Conservation (phyloP, 2,797 vertebrate species). For the Brachymystax lenok region DNA sequence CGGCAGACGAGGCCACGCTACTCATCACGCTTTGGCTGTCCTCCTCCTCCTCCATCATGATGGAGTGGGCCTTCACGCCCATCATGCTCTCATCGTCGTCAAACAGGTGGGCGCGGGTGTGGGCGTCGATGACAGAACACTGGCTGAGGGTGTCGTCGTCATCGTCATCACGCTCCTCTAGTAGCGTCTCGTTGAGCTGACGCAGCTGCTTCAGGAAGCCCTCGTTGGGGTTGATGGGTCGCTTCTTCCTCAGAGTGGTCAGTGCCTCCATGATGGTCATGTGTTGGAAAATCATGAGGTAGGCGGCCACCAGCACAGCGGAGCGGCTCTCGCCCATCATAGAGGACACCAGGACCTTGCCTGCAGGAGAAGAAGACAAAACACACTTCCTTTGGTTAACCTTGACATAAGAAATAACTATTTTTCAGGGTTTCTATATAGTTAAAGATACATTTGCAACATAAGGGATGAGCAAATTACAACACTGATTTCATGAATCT, state of each 20-base stretch:
- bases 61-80: constrained; percentile 81
- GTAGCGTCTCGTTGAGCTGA: constrained; percentile 86
- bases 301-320: constrained; percentile 88
- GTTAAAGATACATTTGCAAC: background rate
- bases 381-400: background rate
- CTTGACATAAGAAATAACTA: background rate
- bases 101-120: constrained; percentile 59
- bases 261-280: constrained; percentile 91
- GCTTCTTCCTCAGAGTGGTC: constrained; percentile 85
- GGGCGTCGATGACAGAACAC: constrained; percentile 77
- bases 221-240: constrained; percentile 90
- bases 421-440: background rate
- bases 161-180: constrained; percentile 85
- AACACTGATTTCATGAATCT: background rate
- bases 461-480: background rate
- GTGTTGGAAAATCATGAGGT: constrained; percentile 97
- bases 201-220: constrained; percentile 95
- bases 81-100: constrained; percentile 76
- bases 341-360: constrained; percentile 93
- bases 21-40: constrained; percentile 83
- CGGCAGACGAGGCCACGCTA: constrained; percentile 73
- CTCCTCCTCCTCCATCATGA: constrained; percentile 91
- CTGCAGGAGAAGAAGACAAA: constrained; percentile 60
- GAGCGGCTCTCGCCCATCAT: constrained; percentile 96
- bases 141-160: constrained; percentile 80